A percentile compares a stretch with the other conserved stretches of the same genome.
phyloP scores from a whole-genome alignment of 2,113 vertebrate species.

The Physeter macrocephalus region DNA sequence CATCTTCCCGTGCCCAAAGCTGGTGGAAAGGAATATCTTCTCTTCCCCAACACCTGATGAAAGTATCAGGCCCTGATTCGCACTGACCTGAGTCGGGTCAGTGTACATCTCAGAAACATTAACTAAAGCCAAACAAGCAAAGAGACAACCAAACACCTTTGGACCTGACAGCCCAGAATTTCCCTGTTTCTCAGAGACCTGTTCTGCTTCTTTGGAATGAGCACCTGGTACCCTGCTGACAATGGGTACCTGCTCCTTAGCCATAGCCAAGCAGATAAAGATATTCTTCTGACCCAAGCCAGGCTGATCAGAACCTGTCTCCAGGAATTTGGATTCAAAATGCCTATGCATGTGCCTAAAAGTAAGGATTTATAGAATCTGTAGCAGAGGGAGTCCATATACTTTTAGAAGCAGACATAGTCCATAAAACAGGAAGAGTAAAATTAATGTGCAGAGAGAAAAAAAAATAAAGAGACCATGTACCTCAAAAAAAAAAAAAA shows the following conservation, averaged over 20 bases:
- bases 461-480: not conserved
- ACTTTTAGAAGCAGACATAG: not conserved
- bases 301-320: not conserved
- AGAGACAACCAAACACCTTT: not conserved
- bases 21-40: not conserved
- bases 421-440: not conserved
- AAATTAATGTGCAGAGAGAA: not conserved
- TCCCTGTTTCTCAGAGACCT: not conserved
- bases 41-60: not conserved
- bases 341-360: not conserved
- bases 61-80: not conserved
- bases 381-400: not conserved
- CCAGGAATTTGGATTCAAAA: not conserved
- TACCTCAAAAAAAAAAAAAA: not conserved
- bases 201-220: no score
- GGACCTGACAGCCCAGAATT: not conserved
- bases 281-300: not conserved
- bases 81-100: not conserved
- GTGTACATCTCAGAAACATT: not conserved
- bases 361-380: not conserved
- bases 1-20: not conserved
- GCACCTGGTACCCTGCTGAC: accelerated
- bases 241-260: no score
- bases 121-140: not conserved
- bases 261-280: not conserved